phyloP scores from a whole-genome alignment of 2,888 invertebrate species.

The Nephrocerus scutellatus region DNA sequence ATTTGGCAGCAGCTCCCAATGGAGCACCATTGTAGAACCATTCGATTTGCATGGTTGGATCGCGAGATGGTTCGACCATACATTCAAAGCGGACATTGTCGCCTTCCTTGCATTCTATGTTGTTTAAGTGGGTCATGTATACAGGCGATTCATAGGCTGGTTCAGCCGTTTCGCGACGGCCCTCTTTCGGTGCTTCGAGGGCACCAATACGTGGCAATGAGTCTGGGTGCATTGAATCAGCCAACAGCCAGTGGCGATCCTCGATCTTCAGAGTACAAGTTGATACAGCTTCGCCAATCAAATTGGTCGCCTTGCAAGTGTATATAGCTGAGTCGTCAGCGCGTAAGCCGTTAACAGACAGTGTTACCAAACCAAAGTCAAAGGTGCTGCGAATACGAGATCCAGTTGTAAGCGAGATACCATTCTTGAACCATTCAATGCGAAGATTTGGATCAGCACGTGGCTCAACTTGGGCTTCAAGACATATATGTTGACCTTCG shows the following conservation, averaged over 20 bases:
- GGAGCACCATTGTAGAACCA: slow-evolving; percentile 94
- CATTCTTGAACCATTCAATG: slow-evolving; percentile 90
- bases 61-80: slow-evolving; percentile 84
- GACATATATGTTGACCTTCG: slow-evolving; percentile 78
- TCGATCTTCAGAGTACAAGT: slow-evolving; percentile 84
- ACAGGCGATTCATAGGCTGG: slow-evolving; percentile 77
- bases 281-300: slow-evolving; percentile 89
- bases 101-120: slow-evolving; percentile 80
- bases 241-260: slow-evolving; percentile 81
- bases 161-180: slow-evolving; percentile 63
- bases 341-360: slow-evolving; percentile 80
- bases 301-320: slow-evolving; percentile 89
- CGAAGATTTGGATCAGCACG: slow-evolving; percentile 79
- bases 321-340: slow-evolving; percentile 92
- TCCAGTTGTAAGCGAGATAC: slow-evolving; percentile 76
- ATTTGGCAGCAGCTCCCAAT: slow-evolving; percentile 80
- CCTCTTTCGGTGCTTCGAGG: slow-evolving; percentile 71
- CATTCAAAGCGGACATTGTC: slow-evolving; percentile 87
- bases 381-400: slow-evolving; percentile 88
- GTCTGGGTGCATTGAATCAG: slow-evolving; percentile 82
- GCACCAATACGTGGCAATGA: slow-evolving; percentile 79
- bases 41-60: slow-evolving; percentile 83
- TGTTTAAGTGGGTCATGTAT: slow-evolving; percentile 85
- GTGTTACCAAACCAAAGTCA: slow-evolving; percentile 92
- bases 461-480: slow-evolving; percentile 88